Percentiles rank a stretch among this genome's conserved stretches.
Evolutionary conservation across 2,113 vertebrate genomes (phyloP).

Genomic region (Chionodraco myersi): DNA sequence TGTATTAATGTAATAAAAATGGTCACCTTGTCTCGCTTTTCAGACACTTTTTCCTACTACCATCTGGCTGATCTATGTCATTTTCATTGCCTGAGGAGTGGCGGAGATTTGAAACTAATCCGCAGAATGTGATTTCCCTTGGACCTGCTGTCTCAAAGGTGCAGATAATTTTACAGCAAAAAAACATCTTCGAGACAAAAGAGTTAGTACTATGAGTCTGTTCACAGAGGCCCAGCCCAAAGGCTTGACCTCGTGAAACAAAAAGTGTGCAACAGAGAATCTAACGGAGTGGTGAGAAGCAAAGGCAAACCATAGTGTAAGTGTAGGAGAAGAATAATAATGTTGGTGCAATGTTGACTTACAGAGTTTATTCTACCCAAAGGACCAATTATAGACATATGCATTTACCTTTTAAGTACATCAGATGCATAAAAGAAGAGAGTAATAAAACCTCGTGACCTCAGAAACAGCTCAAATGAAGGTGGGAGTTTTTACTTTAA

Average conservation of each 20-base stretch:
- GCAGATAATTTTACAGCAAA: conserved; percentile 37
- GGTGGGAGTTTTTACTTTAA: neutral
- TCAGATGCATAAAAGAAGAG: conserved; percentile 12
- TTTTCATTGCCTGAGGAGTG: conserved; percentile 53
- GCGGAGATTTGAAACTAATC: conserved; percentile 62
- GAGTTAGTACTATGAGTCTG: neutral
- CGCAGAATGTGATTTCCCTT: conserved; percentile 69
- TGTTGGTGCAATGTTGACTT: conserved; percentile 9
- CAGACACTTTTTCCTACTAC: conserved; percentile 28
- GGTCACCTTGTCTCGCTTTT: conserved; percentile 52
- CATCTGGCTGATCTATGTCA: conserved; percentile 57
- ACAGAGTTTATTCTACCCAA: neutral
- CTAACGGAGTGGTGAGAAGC: neutral
- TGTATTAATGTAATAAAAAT: conserved; percentile 30
- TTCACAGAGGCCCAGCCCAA: conserved; percentile 10
- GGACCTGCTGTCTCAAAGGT: conserved; percentile 57
- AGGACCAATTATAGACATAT: conserved; percentile 21
- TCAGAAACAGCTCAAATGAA: conserved; percentile 35
- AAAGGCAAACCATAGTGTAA: neutral
- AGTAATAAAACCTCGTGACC: conserved; percentile 7
- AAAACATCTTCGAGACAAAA: conserved; percentile 40
- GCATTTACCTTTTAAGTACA: conserved; percentile 1
- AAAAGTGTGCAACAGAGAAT: conserved; percentile 14
- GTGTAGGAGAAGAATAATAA: neutral
- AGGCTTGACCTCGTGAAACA: conserved; percentile 34